Evolutionary conservation across 2,113 vertebrate species (phyloP), one percentile per base, ranked within the genome.

Genomic region (Periophthalmodon schlosseri): DNA sequence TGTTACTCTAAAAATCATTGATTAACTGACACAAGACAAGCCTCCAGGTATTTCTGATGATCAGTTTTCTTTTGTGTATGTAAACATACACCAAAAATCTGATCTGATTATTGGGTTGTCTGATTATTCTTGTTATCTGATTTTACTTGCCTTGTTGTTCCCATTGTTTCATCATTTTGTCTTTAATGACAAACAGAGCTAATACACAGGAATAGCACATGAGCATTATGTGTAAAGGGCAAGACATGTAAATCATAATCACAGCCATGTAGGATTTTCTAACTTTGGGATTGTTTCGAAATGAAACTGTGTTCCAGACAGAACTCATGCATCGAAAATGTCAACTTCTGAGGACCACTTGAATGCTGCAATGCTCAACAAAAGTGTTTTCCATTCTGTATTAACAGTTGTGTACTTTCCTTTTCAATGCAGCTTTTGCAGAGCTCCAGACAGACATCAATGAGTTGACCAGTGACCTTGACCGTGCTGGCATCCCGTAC

Each of bases 371-470:
- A 16, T 1, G 16, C 18, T 52, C 5, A 52, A 52, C 49, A 52
- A 20, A 52, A 18, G 15, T 20, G 20, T 56, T 21, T n/a, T 56
- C 52, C n/a, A 2, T 56, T 21, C 52, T 56, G 20, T 21, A 56
- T 56, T 56, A 21, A 56, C 52, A 57, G 56, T 36, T 64, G 14
- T 64, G 28, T 20, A n/a, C 8, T n/a, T 39, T n/a, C 44, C 36
- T 39, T 36, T 69, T 24, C 4, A 58, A 0, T 58, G 24, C 60
- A 99, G 98, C 98, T 8, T 99, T 99, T 86, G 98, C 98, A 8
- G 98, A 99, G 87, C 94, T 99, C 65, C 97, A 99, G 92, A 99
- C 97, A 0, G 97, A 99, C 87, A 99, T 99, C 92, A 99, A 99
- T 2, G 97, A 99, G 88, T 79, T 99, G 81, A 99, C 98, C 82